A percentile compares a stretch with the other conserved stretches of the same genome.
Evolutionary conservation across 2,797 vertebrate species (phyloP).

Genomic region (Oophaga sylvatica): DNA sequence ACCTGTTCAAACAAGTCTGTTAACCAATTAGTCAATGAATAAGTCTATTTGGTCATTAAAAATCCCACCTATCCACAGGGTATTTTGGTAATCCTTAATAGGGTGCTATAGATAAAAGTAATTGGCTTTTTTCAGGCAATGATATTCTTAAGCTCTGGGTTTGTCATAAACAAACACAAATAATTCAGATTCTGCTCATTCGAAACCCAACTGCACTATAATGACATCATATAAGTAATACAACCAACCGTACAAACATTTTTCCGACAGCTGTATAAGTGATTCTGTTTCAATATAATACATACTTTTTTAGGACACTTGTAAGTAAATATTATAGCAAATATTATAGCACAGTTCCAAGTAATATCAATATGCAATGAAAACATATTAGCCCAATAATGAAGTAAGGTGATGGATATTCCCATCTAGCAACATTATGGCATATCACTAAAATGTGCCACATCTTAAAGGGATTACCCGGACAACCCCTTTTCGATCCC

Average conservation of each 20-base stretch:
- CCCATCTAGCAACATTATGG: no score
- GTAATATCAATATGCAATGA: no score
- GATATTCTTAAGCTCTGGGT: constrained; percentile 20
- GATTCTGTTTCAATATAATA: neutral
- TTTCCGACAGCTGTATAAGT: no score
- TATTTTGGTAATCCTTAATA: constrained; percentile 16
- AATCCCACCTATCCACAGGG: neutral
- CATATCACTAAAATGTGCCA: no score
- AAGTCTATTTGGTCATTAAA: constrained; percentile 33
- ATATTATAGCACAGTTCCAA: neutral
- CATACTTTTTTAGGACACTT: neutral
- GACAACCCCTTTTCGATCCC: no score
- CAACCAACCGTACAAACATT: no score
- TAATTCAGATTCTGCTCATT: neutral
- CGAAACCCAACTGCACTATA: neutral
- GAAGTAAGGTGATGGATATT: no score
- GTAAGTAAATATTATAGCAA: neutral
- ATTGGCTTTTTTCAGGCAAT: constrained; percentile 4
- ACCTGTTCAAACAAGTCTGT: constrained; percentile 41
- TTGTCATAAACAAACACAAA: neutral
- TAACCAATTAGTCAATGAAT: constrained; percentile 40
- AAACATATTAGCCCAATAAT: no score
- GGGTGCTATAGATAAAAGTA: constrained; percentile 11
- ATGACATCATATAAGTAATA: neutral
- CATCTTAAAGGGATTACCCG: no score